Base-by-base conservation (phyloP, 2,113 vertebrate genomes). In the Butorides virescens region DNA sequence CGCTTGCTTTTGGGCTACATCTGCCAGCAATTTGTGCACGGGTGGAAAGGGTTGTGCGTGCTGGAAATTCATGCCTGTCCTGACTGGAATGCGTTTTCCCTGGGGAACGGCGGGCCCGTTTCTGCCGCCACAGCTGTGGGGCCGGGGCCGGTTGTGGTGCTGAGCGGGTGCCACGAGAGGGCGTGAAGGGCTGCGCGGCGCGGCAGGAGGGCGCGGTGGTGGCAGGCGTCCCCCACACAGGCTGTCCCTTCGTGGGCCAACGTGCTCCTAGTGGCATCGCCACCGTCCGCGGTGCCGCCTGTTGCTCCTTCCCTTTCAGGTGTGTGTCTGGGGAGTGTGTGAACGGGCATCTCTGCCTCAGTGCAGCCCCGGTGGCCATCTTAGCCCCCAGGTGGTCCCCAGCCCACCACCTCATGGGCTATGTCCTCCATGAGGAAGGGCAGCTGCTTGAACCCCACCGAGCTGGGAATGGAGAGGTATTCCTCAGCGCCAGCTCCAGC, bases 1-100 rank as follows among this genome's bases (percentile, higher is more conserved):
- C 0, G 2, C 44, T 36, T 16, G 8, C 6, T 20, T 62, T 49
- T 3, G 86, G 56, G 68, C 25, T 46, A 52, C 44, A 4, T n/a
- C 49, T 32, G 52, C 13, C 14, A 8, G 63, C 23, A 27, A 10
- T 4, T 1, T 36, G 56, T 39, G 77, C 18, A 1, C 0, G 4
- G 23, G 59, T 8, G 37, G 68, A 25, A 17, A 1, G 0, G 2
- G 65, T 0, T 1, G 7, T 1, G 2, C 2, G 4, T 3, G 56
- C 18, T 56, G 91, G 84, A 17, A 66, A 52, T 37, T 75, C 29
- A 6, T 5, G 0, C 1, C n/a, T 5, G 0, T 50, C 44, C 59
- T 9, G 27, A 2, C 0, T 2, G 58, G 47, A 7, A 37, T 9
- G 56, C 0, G 1, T 5, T 26, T 6, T 13, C 16, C 20, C 5